Evolutionary conservation across 2,797 vertebrate genomes (phyloP).

Genomic region (Poeciliopsis presidionis): DNA sequence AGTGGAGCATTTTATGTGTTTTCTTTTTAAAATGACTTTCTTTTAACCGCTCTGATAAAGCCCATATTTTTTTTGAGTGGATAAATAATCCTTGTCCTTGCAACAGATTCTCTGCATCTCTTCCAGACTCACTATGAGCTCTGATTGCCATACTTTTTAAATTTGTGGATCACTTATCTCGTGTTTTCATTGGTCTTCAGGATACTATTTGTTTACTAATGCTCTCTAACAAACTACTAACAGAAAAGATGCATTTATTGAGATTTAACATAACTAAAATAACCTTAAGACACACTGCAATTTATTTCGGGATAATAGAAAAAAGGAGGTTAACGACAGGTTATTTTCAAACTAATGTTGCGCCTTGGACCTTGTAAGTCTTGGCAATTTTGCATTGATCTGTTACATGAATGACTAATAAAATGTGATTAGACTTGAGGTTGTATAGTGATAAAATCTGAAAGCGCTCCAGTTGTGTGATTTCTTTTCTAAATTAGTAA

Average conservation of each 20-base stretch:
- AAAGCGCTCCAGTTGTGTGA: neutral
- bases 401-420: neutral
- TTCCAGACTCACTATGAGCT: neutral
- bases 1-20: neutral
- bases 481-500: slow-evolving; percentile 14
- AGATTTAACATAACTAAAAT: neutral
- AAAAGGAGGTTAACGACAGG: neutral
- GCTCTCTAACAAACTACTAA: neutral
- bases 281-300: neutral
- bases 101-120: neutral
- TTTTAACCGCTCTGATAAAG: neutral
- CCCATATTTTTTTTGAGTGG: neutral
- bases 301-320: neutral
- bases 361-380: neutral
- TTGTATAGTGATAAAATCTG: neutral
- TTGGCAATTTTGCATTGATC: neutral
- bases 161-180: neutral
- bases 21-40: neutral
- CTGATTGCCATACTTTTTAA: neutral
- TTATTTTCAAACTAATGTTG: neutral
- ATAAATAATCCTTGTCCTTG: neutral
- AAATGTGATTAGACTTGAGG: neutral
- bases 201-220: neutral
- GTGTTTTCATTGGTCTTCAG: neutral
- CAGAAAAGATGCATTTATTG: neutral